Conservation (phyloP, 2,888 invertebrate genomes). For the Cryptus armator region DNA sequence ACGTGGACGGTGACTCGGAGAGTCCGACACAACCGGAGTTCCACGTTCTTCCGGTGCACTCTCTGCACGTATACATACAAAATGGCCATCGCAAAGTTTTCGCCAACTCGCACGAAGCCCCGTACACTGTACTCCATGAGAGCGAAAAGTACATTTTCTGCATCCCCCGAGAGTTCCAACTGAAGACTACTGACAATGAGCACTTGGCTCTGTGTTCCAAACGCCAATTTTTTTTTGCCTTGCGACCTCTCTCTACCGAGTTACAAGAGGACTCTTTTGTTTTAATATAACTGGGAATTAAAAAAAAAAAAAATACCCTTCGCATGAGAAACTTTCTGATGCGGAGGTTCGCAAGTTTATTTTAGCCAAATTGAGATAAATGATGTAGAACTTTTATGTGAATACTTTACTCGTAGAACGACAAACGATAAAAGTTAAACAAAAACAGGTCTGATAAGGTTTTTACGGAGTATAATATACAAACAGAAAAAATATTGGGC, state of each 20-base stretch:
- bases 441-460: no score
- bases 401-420: no score
- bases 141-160: slow-evolving; percentile 25
- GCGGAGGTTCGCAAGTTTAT: no score
- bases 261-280: neutral
- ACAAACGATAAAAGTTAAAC: no score
- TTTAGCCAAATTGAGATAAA: no score
- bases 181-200: neutral
- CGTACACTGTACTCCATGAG: neutral
- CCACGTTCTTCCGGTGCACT: slow-evolving; percentile 14
- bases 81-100: slow-evolving; percentile 15
- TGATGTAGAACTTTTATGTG: no score
- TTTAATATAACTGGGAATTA: neutral
- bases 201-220: slow-evolving; percentile 8
- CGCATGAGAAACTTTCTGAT: no score
- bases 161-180: neutral
- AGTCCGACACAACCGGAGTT: slow-evolving; percentile 6
- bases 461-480: no score
- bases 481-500: no score
- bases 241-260: neutral
- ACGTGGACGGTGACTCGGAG: neutral
- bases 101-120: slow-evolving; percentile 21
- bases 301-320: neutral
- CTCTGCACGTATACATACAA: slow-evolving; percentile 1
- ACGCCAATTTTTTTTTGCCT: neutral